Evolutionary conservation across 2,113 vertebrate species (phyloP), one percentile per base, ranked within the genome.

Genomic region (Solea senegalensis): DNA sequence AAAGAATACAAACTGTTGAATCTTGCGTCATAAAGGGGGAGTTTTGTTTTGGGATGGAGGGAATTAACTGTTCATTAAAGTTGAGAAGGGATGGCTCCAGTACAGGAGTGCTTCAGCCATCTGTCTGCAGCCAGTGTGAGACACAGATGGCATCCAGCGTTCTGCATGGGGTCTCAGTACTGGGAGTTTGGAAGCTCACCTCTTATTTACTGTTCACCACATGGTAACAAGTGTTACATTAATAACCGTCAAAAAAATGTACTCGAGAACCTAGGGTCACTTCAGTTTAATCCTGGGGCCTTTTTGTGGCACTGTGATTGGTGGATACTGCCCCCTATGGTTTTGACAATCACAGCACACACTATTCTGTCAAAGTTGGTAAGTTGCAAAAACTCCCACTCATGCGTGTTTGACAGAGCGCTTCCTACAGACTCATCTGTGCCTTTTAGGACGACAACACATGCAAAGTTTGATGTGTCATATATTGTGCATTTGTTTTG

Each of bases 41-140:
- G 12, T 73, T 43, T 44, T 50, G 12, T 54, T 21, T 1, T 2
- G 14, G 41, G 27, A 52, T 21, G 11, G 40, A 52, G 40, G 64
- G 56, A 66, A 84, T 86, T 75, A 83, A 48, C 16, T 67, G 71
- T 78, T 82, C 54, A 68, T 71, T 82, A 72, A 85, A 85, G 78
- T 78, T 62, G 51, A 86, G 72, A 77, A 48, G 55, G 39, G 75
- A 72, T 56, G 52, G 80, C 72, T 79, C 71, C 80, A 88, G 82
- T 83, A 90, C 76, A 70, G 70, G 82, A 90, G 83, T 80, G 78
- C 61, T 88, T 67, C 8, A 67, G 85, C 90, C 89, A 89, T 88
- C 89, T 90, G 88, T 80, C 82, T 76, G 44, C 43, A 51, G 72
- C 73, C 72, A 66, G 68, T 74, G 73, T 64, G 75, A 73, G 64